Evolutionary conservation across 2,113 vertebrate species (phyloP), one percentile per base, ranked within the genome.

Genomic region (Sitta europaea): DNA sequence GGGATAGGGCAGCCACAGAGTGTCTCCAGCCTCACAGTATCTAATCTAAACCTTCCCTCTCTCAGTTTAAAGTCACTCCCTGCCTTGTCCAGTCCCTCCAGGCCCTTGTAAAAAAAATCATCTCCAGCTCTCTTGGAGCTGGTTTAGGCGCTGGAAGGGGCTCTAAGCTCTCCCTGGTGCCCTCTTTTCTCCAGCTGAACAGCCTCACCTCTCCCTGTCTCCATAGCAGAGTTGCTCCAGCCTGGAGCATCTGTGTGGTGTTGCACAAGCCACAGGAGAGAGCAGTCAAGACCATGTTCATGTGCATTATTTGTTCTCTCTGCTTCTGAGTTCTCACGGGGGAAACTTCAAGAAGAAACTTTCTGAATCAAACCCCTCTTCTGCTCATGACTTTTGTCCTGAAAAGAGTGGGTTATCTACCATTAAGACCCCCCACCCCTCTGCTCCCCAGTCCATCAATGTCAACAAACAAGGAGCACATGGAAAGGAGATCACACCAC

Each of bases 391-490:
- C 11, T 81, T 75, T 17, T 17, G 28, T 62, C 50, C 48, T 72
- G 48, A 33, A 66, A 71, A 71, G 9, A 18, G 35, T 14, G 24
- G 6, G 40, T 42, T 35, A 23, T 35, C 33, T 65, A 38, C 23
- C 15, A 42, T 12, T 21, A 36, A 57, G 29, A 58, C 8, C 17
- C 51, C 25, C 11, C 5, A 40, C 11, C 18, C 4, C 10, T 70
- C 42, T 38, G 40, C 10, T 10, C 11, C 7, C 2, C 9, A 11
- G 10, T 31, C 28, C 48, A 27, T n/a, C 76, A 68, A 65, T 72
- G 38, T 3, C 35, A 86, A 27, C 15, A 66, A 47, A 14, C 0
- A 0, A 51, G 48, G 11, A 67, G 35, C 18, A 53, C 2, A 0
- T 9, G 47, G 47, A 29, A 74, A 58, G 20, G 9, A 54, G 50